Percentiles rank a stretch among this genome's conserved stretches.
Conservation (phyloP, 2,888 invertebrate genomes). For the Pyrgus malvae region DNA sequence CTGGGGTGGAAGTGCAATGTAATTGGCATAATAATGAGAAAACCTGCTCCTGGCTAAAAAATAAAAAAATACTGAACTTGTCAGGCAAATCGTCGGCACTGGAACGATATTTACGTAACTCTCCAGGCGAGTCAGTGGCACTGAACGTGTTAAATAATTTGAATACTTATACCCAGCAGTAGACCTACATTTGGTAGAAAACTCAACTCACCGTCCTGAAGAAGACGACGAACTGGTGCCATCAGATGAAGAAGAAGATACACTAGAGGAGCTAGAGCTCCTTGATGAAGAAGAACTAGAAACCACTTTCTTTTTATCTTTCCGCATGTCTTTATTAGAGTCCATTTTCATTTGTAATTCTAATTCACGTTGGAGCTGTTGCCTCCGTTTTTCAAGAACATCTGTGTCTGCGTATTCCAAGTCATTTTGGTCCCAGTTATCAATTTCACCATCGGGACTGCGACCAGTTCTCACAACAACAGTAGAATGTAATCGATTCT, state of each 20-base stretch:
- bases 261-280: slow-evolving; percentile 84
- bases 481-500: slow-evolving; percentile 84
- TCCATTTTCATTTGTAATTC: slow-evolving; percentile 91
- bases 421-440: slow-evolving; percentile 90
- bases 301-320: slow-evolving; percentile 85
- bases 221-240: slow-evolving; percentile 85
- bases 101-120: no score
- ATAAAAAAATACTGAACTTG: no score
- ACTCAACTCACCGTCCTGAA: slow-evolving; percentile 74
- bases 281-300: slow-evolving; percentile 87
- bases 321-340: slow-evolving; percentile 84
- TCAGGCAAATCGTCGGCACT: no score
- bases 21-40: no score
- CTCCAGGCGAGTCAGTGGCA: no score
- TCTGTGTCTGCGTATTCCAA: slow-evolving; percentile 91
- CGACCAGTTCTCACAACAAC: slow-evolving; percentile 81
- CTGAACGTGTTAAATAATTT: no score
- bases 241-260: slow-evolving; percentile 84
- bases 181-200: no score
- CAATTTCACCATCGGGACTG: slow-evolving; percentile 85
- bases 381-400: slow-evolving; percentile 88
- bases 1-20: no score
- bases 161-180: no score
- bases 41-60: no score
- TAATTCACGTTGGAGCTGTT: slow-evolving; percentile 88